Evolutionary conservation across 2,888 invertebrate genomes (phyloP).

Genomic region (Phanerotoma sp.): DNA sequence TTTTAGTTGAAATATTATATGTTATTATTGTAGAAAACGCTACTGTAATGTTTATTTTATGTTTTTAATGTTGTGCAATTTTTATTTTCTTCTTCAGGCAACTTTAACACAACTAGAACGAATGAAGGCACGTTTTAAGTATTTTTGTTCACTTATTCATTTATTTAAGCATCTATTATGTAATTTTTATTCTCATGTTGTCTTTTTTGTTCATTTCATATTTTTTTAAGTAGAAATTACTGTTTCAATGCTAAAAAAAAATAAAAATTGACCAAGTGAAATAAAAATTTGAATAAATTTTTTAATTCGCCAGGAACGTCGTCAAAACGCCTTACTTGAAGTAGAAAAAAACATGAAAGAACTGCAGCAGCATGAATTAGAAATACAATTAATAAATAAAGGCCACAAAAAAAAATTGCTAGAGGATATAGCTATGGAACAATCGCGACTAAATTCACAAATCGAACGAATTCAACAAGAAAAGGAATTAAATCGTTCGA

Average conservation of each 20-base stretch:
- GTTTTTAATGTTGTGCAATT: slow-evolving; percentile 27
- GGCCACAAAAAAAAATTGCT: slow-evolving; percentile 65
- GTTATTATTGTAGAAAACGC: too few species aligned
- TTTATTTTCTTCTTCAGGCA: slow-evolving; percentile 61
- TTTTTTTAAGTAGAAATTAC: too few species aligned
- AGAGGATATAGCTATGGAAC: slow-evolving; percentile 64
- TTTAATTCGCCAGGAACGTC: slow-evolving; percentile 63
- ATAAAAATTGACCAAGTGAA: too few species aligned
- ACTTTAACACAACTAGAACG: slow-evolving; percentile 63
- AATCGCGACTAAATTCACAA: slow-evolving; percentile 67
- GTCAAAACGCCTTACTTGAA: slow-evolving; percentile 60
- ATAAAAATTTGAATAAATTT: too few species aligned
- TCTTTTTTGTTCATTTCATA: too few species aligned
- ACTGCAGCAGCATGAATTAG: slow-evolving; percentile 66
- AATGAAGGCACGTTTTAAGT: slow-evolving; percentile 64
- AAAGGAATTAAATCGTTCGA: slow-evolving; percentile 60
- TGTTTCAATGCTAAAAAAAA: too few species aligned
- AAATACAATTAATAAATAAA: slow-evolving; percentile 66
- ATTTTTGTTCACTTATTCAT: slow-evolving; percentile 34
- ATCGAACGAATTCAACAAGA: slow-evolving; percentile 69
- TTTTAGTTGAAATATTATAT: slow-evolving; percentile 9
- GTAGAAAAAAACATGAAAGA: slow-evolving; percentile 68
- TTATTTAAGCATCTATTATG: slow-evolving; percentile 19
- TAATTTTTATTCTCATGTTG: slow-evolving; percentile 23
- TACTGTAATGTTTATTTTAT: too few species aligned